Percentiles rank a stretch among this genome's conserved stretches.
Conservation (phyloP, 2,888 invertebrate species). For the Myopa tessellatipennis region DNA sequence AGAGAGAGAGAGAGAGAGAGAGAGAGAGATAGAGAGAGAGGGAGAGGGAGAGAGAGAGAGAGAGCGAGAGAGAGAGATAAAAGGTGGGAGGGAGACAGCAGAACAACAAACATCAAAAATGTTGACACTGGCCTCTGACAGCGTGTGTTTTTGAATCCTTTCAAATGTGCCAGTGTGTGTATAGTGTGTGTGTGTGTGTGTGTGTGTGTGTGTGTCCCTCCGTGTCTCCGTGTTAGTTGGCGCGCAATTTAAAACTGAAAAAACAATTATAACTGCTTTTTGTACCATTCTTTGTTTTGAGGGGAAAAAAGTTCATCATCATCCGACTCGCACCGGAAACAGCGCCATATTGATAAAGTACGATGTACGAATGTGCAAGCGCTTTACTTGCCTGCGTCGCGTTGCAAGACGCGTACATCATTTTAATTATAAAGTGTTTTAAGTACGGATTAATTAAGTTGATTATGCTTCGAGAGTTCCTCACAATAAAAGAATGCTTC, state of each 20-base stretch:
- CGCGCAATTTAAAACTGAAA: conserved; percentile 1
- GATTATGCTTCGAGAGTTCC: too few species aligned
- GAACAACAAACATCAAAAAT: not conserved
- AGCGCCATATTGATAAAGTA: too few species aligned
- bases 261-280: not conserved
- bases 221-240: not conserved
- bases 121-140: not conserved
- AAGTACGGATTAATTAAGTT: too few species aligned
- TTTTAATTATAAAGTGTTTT: too few species aligned
- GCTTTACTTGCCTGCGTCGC: too few species aligned
- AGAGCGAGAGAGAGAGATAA: not conserved
- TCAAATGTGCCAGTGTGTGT: not conserved
- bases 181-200: not conserved
- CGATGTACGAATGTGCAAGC: too few species aligned
- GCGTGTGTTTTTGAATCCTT: not conserved
- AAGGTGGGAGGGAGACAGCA: not conserved
- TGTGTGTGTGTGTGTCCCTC: not conserved
- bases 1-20: not conserved
- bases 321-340: not conserved
- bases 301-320: not conserved
- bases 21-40: not conserved
- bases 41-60: not conserved
- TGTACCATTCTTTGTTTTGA: not conserved
- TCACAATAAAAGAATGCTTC: too few species aligned
- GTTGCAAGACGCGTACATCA: too few species aligned